Evolutionary conservation across 2,113 vertebrate species (phyloP).

Genomic region (Amazona guildingii): DNA sequence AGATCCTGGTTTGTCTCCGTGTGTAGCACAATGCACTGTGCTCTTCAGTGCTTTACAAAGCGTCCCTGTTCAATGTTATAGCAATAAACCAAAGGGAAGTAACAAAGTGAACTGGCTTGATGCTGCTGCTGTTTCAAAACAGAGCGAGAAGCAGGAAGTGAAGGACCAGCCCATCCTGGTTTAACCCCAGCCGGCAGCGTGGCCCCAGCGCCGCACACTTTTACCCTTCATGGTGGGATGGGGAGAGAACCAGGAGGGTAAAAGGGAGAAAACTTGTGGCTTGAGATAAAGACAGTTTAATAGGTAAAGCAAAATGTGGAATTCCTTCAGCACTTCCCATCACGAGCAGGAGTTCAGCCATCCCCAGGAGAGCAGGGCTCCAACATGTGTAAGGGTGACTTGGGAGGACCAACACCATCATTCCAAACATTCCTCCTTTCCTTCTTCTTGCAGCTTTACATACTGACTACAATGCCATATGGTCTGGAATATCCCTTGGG

Average conservation of each 20-base stretch:
- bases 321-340: neutral
- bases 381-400: neutral
- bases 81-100: neutral
- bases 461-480: neutral
- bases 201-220: neutral
- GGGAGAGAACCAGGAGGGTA: neutral
- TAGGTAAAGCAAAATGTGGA: neutral
- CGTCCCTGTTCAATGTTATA: neutral
- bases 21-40: neutral
- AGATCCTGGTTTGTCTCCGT: neutral
- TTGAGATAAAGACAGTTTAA: neutral
- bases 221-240: neutral
- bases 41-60: neutral
- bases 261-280: neutral
- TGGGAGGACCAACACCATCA: neutral
- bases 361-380: neutral
- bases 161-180: neutral
- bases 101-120: neutral
- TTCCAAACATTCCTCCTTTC: neutral
- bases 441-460: neutral
- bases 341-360: neutral
- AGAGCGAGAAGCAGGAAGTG: neutral
- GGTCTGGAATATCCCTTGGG: neutral
- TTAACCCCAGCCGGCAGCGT: neutral
- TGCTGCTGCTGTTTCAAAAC: neutral